Evolutionary conservation across 2,797 vertebrate genomes (phyloP), one percentile per base, ranked within the genome.

Genomic region (Spatula versicolor): DNA sequence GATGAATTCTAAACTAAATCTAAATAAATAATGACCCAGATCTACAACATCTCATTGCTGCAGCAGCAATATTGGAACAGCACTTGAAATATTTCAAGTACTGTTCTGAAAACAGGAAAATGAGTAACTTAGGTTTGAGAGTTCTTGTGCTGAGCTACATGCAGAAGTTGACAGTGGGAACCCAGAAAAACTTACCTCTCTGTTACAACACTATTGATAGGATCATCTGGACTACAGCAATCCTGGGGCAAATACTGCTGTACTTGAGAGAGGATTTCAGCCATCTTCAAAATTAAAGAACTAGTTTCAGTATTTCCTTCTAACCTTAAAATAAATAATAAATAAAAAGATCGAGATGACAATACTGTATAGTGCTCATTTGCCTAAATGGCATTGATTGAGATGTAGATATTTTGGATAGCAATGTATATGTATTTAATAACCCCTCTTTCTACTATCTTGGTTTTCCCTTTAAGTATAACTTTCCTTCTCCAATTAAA

Each of bases 131-230:
- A 37, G 8, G 28, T 66, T 63, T 83, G 28, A 81, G n/a, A 79
- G 12, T 22, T 58, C 35, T 33, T 43, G 18, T 7, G 26, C 2
- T 37, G 72, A 35, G 19, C 28, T 81, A 16, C 50, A 46, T 4
- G 30, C 19, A 89, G 31, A 86, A 71, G 54, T 37, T 80, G 64
- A 74, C 18, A 78, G 35, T 0, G 1, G 31, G 37, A 55, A 59
- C 14, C 1, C 1, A 5, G 8, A 88, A 17, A 37, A 78, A 95
- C 98, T 95, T 85, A 98, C 98, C 54, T 92, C 73, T 97, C 97
- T 10, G 91, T 67, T 30, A 96, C 81, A 54, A 94, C 41, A 18
- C 23, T 50, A 7, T 33, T 69, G 5, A 83, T 7, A 41, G 31
- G 22, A 64, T 80, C 80, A 12, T 26, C n/a, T 14, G 62, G 35